These are phyloP conservation scores for Furnarius figulus DNA, from an alignment of 2,113 vertebrate species.

Conservation along the genomic window DNA sequence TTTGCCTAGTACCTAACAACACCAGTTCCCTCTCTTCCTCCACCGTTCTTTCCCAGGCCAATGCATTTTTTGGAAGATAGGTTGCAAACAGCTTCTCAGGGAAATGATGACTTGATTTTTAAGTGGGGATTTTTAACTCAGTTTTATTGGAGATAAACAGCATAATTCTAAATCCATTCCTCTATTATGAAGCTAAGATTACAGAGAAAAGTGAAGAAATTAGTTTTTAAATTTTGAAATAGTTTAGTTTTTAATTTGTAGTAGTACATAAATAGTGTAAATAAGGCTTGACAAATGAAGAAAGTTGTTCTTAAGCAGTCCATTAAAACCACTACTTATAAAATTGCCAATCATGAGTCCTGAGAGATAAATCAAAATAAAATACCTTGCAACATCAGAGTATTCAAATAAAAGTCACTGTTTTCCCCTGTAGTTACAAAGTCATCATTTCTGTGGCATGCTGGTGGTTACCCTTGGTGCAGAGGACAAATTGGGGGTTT, in stretches of 20 bases:
- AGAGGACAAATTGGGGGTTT: not conserved
- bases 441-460: not conserved
- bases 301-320: not conserved
- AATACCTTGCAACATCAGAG: not conserved
- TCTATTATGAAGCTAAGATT: not conserved
- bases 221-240: not conserved
- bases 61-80: not conserved
- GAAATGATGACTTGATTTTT: not conserved
- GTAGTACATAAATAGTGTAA: not conserved
- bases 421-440: not conserved
- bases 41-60: not conserved
- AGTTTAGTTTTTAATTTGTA: not conserved
- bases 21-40: not conserved
- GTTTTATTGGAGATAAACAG: not conserved
- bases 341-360: not conserved
- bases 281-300: not conserved
- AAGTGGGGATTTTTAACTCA: not conserved
- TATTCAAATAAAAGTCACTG: fast-evolving
- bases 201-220: not conserved
- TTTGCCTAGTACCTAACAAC: not conserved
- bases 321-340: not conserved
- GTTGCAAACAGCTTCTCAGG: not conserved
- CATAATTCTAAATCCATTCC: not conserved
- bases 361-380: not conserved
- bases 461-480: not conserved